Base-by-base conservation (phyloP, 2,113 vertebrate species). In the Argyrosomus japonicus region DNA sequence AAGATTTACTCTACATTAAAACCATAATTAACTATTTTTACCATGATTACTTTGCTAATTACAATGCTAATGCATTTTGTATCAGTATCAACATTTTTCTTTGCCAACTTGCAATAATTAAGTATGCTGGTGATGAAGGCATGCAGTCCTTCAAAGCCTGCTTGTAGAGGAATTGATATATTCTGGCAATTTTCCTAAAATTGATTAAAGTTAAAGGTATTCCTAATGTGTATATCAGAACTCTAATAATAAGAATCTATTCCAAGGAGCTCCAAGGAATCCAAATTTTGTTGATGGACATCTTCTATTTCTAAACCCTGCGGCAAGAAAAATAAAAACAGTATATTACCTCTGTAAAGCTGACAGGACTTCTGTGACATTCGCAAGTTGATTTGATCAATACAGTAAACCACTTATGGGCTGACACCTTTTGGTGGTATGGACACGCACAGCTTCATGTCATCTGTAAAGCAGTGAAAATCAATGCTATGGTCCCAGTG, bases 371-470 rank as follows among this genome's bases (percentile, higher is more conserved):
- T 43, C 18, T 62, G 51, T 86, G 62, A 81, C 77, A 81, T 84
- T 77, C 36, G 56, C 27, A 62, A 75, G 60, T 51, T 79, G 75
- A 65, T 53, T 36, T 48, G 50, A 84, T 85, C 68, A 83, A 75
- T 74, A 50, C 2, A 53, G 58, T 56, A n/a, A 76, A 60, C 67
- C 29, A 58, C 71, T 68, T 45, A 68, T 3, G 27, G 45, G 40
- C 51, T 58, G 18, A 53, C 32, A 64, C 60, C 21, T 79, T 65
- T 68, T 45, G 51, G 61, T 77, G 62, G 75, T 65, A 69, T 50
- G 43, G 56, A 77, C 63, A 73, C 76, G 54, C 62, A 77, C 76
- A 75, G 76, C 72, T 74, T 45, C 18, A 60, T 56, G 67, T 67
- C 36, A 74, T 72, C 36, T 64, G 62, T 61, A 62, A 56, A n/a